These are phyloP conservation scores for Acrossocheilus wenchowensis DNA, from an alignment of 2,797 vertebrate species.

Conservation along the genomic window DNA sequence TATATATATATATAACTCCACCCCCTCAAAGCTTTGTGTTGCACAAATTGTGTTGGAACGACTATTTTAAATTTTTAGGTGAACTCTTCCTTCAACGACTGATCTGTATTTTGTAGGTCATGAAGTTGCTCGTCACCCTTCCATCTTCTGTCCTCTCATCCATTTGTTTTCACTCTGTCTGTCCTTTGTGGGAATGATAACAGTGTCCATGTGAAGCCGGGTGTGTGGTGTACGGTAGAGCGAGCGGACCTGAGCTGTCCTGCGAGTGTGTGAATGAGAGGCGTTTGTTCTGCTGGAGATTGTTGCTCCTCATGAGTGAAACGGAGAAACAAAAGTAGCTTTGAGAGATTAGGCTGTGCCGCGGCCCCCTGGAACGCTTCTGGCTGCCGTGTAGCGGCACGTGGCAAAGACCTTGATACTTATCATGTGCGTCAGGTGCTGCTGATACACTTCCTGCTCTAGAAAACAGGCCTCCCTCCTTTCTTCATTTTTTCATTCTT, in stretches of 20 bases:
- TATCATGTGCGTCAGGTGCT: conserved; percentile 81
- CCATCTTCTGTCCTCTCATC: neutral
- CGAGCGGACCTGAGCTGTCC: neutral
- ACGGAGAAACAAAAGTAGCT: conserved; percentile 43
- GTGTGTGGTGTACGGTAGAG: neutral
- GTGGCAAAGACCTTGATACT: conserved; percentile 78
- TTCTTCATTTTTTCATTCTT: conserved; percentile 65
- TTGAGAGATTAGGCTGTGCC: conserved; percentile 45
- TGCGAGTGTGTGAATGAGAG: conserved; percentile 59
- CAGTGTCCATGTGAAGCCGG: neutral
- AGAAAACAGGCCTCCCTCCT: conserved; percentile 45
- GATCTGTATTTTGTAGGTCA: neutral
- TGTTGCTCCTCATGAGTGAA: conserved; percentile 66
- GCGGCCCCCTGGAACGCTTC: conserved; percentile 67
- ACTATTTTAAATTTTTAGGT: neutral
- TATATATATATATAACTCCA: no score
- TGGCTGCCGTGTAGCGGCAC: conserved; percentile 77
- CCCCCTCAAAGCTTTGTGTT: no score
- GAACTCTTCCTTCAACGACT: neutral
- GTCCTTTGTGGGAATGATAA: neutral
- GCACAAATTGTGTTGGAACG: neutral
- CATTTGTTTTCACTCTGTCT: neutral
- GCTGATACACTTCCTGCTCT: conserved; percentile 60
- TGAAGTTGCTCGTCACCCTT: no score
- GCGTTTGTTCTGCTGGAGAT: conserved; percentile 59